Evolutionary conservation across 2,797 vertebrate genomes (phyloP).

Genomic region (Clamator glandarius): DNA sequence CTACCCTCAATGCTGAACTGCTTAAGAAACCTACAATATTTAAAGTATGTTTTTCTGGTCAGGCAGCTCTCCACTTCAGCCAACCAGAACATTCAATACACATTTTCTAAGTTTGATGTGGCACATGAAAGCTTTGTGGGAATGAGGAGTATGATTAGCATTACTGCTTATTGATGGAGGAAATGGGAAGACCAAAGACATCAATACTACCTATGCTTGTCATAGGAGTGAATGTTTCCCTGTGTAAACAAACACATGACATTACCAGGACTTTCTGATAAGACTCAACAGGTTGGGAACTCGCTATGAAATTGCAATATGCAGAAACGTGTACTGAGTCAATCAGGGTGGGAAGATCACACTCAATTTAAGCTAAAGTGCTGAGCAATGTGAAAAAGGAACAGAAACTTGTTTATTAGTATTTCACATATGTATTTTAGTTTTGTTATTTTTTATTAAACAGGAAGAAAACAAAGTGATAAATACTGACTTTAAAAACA

Average conservation of each 20-base stretch:
- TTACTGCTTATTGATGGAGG: background rate
- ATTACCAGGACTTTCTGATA: background rate
- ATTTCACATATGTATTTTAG: background rate
- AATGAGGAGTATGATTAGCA: background rate
- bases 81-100: background rate
- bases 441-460: background rate
- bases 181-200: background rate
- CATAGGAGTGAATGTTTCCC: background rate
- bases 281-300: background rate
- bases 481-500: background rate
- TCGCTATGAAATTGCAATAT: background rate
- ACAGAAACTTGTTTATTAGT: background rate
- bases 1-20: background rate
- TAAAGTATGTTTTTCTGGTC: background rate
- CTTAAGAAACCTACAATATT: background rate
- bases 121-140: background rate
- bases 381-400: background rate
- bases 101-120: background rate
- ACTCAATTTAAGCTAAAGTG: background rate
- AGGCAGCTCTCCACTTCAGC: background rate
- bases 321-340: background rate
- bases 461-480: background rate
- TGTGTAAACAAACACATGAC: background rate
- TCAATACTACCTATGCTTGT: background rate
- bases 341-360: background rate